These are phyloP conservation scores for Erebia aethiops DNA, from an alignment of 2,888 invertebrate species.

Conservation along the genomic window DNA sequence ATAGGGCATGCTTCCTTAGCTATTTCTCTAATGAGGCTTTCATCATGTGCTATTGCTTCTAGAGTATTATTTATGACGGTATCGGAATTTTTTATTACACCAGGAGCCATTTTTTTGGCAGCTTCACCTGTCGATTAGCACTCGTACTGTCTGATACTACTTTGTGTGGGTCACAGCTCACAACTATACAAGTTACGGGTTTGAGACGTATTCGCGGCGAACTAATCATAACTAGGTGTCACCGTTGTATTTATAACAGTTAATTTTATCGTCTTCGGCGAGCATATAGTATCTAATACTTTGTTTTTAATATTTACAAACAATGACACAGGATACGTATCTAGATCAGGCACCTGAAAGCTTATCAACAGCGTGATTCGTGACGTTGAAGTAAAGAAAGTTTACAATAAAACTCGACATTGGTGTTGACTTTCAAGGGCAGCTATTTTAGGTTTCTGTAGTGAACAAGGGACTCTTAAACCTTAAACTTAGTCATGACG, in stretches of 20 bases:
- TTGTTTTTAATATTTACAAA: slow-evolving; percentile 53
- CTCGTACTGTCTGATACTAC: slow-evolving; percentile 25
- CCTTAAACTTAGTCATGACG: too few relatives aligned
- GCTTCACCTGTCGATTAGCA: background rate
- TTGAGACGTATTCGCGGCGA: slow-evolving; percentile 57
- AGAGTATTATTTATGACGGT: slow-evolving; percentile 54
- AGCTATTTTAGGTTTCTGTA: too few relatives aligned
- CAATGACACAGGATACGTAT: slow-evolving; percentile 41
- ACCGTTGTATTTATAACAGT: slow-evolving; percentile 69
- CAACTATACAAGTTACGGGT: slow-evolving; percentile 44
- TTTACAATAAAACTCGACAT: too few relatives aligned
- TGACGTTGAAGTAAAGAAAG: too few relatives aligned
- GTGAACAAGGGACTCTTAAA: too few relatives aligned
- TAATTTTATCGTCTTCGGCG: slow-evolving; percentile 56
- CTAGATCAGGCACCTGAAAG: too few relatives aligned
- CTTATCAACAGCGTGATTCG: too few relatives aligned
- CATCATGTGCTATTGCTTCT: slow-evolving; percentile 37
- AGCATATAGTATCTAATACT: slow-evolving; percentile 36
- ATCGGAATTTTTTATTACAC: slow-evolving; percentile 63
- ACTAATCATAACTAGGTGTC: slow-evolving; percentile 59
- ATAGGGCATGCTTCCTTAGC: slow-evolving; percentile 53
- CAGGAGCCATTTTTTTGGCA: slow-evolving; percentile 64
- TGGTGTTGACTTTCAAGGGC: too few relatives aligned
- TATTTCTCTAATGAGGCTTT: slow-evolving; percentile 50
- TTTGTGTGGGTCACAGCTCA: slow-evolving; percentile 18